Evolutionary conservation across 2,797 vertebrate species (phyloP), one percentile per base, ranked within the genome.

Genomic region (Scarus forsteni): DNA sequence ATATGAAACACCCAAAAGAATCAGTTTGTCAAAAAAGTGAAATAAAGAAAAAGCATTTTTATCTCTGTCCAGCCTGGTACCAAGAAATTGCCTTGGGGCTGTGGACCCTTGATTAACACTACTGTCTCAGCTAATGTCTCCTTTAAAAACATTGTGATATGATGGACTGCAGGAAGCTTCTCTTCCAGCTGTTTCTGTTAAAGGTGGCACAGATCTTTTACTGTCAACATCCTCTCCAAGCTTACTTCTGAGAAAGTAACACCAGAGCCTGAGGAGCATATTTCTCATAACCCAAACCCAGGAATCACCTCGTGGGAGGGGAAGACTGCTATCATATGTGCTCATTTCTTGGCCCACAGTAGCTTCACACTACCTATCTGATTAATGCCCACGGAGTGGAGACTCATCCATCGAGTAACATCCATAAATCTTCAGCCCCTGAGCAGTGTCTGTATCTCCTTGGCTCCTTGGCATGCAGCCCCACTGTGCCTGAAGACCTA

Each of bases 331-430:
- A 1, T 73, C 61, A 49, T 73, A 58, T 70, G 67, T 67, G 44
- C 65, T 74, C 60, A 64, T 66, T 86, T 60, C 81, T 63, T 59
- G 51, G 66, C 71, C 84, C 90, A 91, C 86, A 75, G 84, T 87
- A 85, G 79, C 61, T 56, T 51, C 49, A 58, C 71, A 45, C 60
- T 51, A 61, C 60, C 39, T 27, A 35, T 50, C 77, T 91, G 87
- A 93, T 93, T 89, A 80, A 93, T 91, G 73, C 61, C 61, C 57
- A 49, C 56, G 66, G 72, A 79, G 72, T 80, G 50, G 64, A 75
- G 57, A 77, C 78, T 87, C 79, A 89, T 90, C 78, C 80, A 71
- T 50, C 66, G 75, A 78, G 81, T 81, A 84, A 66, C 58, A 13
- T 48, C 66, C 49, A 76, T 93, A 89, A 87, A 93, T 93, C 85